Base-by-base conservation (phyloP, 2,888 invertebrate species). In the Tetheella fluctuosa region DNA sequence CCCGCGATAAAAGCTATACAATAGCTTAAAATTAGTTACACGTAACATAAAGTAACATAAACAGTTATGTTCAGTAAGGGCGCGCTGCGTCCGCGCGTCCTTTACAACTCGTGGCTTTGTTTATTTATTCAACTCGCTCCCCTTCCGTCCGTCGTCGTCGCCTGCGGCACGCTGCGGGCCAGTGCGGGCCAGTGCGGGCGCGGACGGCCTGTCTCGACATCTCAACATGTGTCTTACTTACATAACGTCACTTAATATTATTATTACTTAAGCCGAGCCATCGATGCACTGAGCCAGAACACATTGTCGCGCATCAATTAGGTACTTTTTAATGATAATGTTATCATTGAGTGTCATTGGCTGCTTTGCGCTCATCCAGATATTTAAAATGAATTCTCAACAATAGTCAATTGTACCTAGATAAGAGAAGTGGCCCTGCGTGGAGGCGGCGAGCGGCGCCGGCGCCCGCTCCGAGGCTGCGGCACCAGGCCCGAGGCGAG, bases 91-190 rank as follows among this genome's bases (percentile, higher is more conserved):
- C 37, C 37, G 1, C 20, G 58, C 55, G 54, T 57, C 57, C 52
- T 54, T 25, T 42, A 34, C 30, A 17, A 23, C 23, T 23, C 23
- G n/a, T 39, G 55, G 54, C 57, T 59, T 62, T 71, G 74, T 73
- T 73, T 73, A 69, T 74, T 71, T 74, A 69, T 63, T 60, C 52
- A 23, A 54, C 54, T 61, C 62, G 69, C 65, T 59, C 64, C 59
- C 57, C 53, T 30, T 48, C 42, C 28, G 48, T 30, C 28, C n/a
- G n/a, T n/a, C n/a, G n/a, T n/a, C n/a, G n/a, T n/a, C n/a, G n/a
- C n/a, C n/a, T n/a, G n/a, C n/a, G n/a, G n/a, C n/a, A n/a, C n/a
- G n/a, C n/a, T n/a, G n/a, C n/a, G n/a, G n/a, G n/a, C n/a, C n/a
- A n/a, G n/a, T n/a, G n/a, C n/a, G n/a, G n/a, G n/a, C n/a, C n/a